Percentiles rank a stretch among this genome's conserved stretches.
phyloP scores from a whole-genome alignment of 1,140 invertebrate species.

The Trichoplusia ni region DNA sequence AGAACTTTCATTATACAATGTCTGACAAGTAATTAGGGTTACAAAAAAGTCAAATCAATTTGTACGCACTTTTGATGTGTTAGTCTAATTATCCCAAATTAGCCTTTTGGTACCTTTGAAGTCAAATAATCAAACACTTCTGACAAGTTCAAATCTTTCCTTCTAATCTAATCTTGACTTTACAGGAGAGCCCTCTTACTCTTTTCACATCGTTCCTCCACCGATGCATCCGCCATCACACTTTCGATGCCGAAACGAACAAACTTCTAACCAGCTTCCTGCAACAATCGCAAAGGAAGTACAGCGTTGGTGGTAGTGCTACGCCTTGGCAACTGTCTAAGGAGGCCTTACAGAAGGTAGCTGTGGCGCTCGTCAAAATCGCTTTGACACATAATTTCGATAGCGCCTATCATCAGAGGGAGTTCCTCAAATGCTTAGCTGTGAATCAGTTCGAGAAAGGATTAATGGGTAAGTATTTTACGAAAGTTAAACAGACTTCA shows the following conservation, averaged over 20 bases:
- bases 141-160: too few species aligned
- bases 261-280: constrained; percentile 59
- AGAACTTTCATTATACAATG: too few species aligned
- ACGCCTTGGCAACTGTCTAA: constrained; percentile 82
- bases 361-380: constrained; percentile 80
- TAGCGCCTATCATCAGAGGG: constrained; percentile 82
- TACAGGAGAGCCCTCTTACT: constrained; percentile 83
- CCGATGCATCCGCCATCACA: constrained; percentile 57
- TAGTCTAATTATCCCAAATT: too few species aligned
- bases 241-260: constrained; percentile 60
- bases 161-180: constrained; percentile 38
- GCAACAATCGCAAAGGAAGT: constrained; percentile 64
- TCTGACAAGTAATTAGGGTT: too few species aligned
- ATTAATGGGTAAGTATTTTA: constrained; percentile 73
- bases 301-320: constrained; percentile 60
- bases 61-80: too few species aligned
- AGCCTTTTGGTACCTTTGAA: too few species aligned
- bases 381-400: constrained; percentile 80
- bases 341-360: constrained; percentile 65
- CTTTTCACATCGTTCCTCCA: constrained; percentile 78
- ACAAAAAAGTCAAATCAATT: too few species aligned
- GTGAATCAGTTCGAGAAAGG: constrained; percentile 79
- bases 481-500: not conserved
- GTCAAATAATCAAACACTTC: too few species aligned
- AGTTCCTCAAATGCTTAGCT: constrained; percentile 81